Percentiles rank a stretch among this genome's conserved stretches.
phyloP scores from a whole-genome alignment of 2,113 vertebrate genomes.

The Marcusenius ussheri region DNA sequence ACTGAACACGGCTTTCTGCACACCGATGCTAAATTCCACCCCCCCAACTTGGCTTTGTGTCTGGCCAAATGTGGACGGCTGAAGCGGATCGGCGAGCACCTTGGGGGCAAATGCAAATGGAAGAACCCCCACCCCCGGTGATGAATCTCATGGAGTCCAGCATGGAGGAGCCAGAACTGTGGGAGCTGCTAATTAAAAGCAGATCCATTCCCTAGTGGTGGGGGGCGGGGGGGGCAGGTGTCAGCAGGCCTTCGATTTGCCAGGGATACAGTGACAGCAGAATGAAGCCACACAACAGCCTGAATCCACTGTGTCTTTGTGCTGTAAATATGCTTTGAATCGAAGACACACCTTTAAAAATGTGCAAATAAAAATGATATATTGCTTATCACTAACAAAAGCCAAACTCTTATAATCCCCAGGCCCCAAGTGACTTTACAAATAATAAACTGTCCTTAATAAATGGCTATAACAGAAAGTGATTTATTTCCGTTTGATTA shows the following conservation, averaged over 20 bases:
- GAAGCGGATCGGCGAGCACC: not conserved
- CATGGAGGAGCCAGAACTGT: not conserved
- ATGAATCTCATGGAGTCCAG: not conserved
- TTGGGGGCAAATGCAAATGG: not conserved
- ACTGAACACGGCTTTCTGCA: not conserved
- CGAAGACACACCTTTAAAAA: not conserved
- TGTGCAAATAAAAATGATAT: not conserved
- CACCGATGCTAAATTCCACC: not conserved
- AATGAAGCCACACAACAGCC: not conserved
- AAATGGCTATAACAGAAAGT: not conserved
- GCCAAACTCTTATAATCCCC: not conserved
- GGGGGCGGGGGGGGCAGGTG: not conserved
- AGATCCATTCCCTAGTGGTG: not conserved
- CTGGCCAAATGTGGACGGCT: not conserved
- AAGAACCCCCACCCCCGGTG: not conserved
- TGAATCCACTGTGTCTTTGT: not conserved
- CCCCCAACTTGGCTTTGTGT: not conserved
- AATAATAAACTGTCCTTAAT: not conserved
- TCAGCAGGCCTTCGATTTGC: not conserved
- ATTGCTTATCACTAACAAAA: not conserved
- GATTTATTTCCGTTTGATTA: not conserved
- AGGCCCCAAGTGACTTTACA: not conserved
- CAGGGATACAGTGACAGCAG: not conserved
- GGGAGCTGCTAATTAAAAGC: constrained; percentile 3
- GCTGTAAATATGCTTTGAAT: not conserved